A percentile compares a stretch with the other conserved stretches of the same genome.
Evolutionary conservation across 2,888 invertebrate genomes (phyloP).

Genomic region (Xanthia icteritia): DNA sequence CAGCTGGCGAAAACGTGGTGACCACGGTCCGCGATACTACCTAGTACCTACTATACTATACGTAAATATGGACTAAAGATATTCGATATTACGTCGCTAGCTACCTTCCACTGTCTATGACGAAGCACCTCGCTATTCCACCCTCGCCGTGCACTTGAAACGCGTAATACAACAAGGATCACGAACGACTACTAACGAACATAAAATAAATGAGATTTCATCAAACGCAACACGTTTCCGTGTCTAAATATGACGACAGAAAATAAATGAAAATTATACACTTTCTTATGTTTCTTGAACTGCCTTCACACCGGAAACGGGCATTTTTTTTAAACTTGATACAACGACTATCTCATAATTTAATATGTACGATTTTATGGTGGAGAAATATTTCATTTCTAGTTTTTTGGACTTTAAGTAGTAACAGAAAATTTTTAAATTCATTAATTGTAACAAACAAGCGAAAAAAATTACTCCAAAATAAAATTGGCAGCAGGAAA

Average conservation of each 20-base stretch:
- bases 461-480: constrained; percentile 67
- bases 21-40: constrained; percentile 78
- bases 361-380: constrained; percentile 70
- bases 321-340: constrained; percentile 82
- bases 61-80: constrained; percentile 85
- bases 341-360: constrained; percentile 77
- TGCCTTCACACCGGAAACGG: constrained; percentile 89
- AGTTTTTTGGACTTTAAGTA: constrained; percentile 69
- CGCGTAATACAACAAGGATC: constrained; percentile 76
- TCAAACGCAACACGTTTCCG: constrained; percentile 83
- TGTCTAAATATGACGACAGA: constrained; percentile 87
- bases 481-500: constrained; percentile 75
- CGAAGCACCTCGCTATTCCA: constrained; percentile 83
- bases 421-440: constrained; percentile 73
- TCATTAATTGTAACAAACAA: constrained; percentile 68
- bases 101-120: constrained; percentile 87
- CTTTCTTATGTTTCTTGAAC: constrained; percentile 89
- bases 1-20: constrained; percentile 90
- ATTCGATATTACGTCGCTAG: constrained; percentile 84
- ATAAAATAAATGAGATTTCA: constrained; percentile 84
- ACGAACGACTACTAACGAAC: constrained; percentile 78
- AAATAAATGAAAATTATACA: constrained; percentile 89
- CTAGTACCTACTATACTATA: constrained; percentile 77
- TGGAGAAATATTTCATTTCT: constrained; percentile 83
- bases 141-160: constrained; percentile 73